phyloP scores from a whole-genome alignment of 2,888 invertebrate species.

The Parascotia fuliginaria region DNA sequence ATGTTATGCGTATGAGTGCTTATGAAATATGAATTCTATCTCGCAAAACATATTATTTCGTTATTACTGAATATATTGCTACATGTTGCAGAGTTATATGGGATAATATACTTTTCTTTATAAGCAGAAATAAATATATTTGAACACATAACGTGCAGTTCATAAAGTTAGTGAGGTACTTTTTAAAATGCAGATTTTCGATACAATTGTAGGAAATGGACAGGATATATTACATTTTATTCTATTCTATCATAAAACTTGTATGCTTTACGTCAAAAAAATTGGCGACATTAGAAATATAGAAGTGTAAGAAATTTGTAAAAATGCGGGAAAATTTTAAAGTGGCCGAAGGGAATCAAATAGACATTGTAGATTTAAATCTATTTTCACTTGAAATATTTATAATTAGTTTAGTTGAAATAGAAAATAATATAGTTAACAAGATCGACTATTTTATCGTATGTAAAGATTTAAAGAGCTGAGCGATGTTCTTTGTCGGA shows the following conservation, averaged over 20 bases:
- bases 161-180: slow-evolving; percentile 37
- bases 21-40: slow-evolving; percentile 84
- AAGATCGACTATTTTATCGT: slow-evolving; percentile 30
- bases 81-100: slow-evolving; percentile 68
- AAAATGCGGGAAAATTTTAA: too few relatives aligned
- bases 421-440: slow-evolving; percentile 12
- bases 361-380: too few relatives aligned
- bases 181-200: too few relatives aligned
- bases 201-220: too few relatives aligned
- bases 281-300: too few relatives aligned
- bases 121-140: slow-evolving; percentile 62
- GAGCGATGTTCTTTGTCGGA: slow-evolving; percentile 46
- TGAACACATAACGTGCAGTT: slow-evolving; percentile 46
- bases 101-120: slow-evolving; percentile 62
- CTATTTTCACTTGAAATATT: too few relatives aligned
- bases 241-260: too few relatives aligned
- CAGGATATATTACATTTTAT: slow-evolving; percentile 9
- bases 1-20: slow-evolving; percentile 79
- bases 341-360: too few relatives aligned
- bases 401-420: not conserved
- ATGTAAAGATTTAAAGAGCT: slow-evolving; percentile 44
- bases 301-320: too few relatives aligned
- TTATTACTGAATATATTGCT: slow-evolving; percentile 80
- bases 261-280: too few relatives aligned
- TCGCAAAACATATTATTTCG: slow-evolving; percentile 82